phyloP scores from a whole-genome alignment of 53 echinoderm and acorn worm genomes.

The Actinopyga echinites region DNA sequence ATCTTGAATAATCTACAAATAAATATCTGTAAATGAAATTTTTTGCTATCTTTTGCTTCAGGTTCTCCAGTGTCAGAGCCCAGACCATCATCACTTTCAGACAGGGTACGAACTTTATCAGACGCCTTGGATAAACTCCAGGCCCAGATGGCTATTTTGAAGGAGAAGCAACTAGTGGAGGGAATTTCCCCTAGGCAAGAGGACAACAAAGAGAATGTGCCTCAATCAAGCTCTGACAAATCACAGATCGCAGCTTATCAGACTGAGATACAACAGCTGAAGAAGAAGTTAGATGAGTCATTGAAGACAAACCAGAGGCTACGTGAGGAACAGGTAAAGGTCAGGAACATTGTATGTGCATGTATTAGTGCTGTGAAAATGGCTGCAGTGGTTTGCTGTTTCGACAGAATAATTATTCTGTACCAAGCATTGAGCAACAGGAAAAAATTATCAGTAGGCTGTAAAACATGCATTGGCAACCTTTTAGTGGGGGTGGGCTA shows the following conservation, averaged over 20 bases:
- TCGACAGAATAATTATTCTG: no score
- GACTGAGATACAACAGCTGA: constrained; percentile 41
- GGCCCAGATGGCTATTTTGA: constrained; percentile 72
- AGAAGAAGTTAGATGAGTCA: constrained; percentile 61
- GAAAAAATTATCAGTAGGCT: no score
- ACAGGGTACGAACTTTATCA: constrained; percentile 6
- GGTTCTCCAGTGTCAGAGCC: background rate
- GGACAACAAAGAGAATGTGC: constrained; percentile 18
- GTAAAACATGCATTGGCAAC: no score
- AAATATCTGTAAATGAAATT: background rate
- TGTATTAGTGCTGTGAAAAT: background rate
- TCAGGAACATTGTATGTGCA: background rate
- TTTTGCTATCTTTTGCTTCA: background rate
- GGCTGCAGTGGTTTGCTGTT: background rate
- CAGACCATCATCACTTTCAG: constrained; percentile 7
- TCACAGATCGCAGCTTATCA: background rate
- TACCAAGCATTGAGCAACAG: no score
- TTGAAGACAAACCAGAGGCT: constrained; percentile 53
- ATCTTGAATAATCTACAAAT: no score
- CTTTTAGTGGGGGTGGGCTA: no score
- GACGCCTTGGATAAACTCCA: constrained; percentile 76
- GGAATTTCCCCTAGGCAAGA: background rate
- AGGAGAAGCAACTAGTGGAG: constrained; percentile 68
- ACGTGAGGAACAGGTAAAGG: constrained; percentile 62
- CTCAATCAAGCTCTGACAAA: background rate